Evolutionary conservation across 2,888 invertebrate genomes (phyloP).

Genomic region (Pegoplata infirma): DNA sequence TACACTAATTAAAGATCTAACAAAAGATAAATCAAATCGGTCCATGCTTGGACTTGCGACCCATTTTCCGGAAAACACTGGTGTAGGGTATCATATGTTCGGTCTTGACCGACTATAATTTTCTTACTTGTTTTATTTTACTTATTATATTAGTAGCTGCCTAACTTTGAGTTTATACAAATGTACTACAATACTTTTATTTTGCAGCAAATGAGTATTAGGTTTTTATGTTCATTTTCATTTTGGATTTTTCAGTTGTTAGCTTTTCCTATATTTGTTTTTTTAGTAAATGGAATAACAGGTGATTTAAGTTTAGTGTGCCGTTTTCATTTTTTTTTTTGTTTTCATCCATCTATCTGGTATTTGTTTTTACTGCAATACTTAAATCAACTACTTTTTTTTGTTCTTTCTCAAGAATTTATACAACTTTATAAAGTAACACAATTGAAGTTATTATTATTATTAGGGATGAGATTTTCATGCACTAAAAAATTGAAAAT

Average conservation of each 20-base stretch:
- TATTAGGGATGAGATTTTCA: too few relatives aligned
- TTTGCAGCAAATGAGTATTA: background rate
- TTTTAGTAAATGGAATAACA: constrained; percentile 51
- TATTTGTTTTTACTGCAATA: background rate
- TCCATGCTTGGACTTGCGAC: too few relatives aligned
- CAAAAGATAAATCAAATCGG: too few relatives aligned
- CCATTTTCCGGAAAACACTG: too few relatives aligned
- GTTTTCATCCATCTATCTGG: constrained; percentile 3
- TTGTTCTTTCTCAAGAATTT: constrained; percentile 24
- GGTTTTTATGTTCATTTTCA: constrained; percentile 13
- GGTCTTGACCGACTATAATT: too few relatives aligned
- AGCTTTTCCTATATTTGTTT: constrained; percentile 25
- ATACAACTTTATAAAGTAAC: constrained; percentile 25
- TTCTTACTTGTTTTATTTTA: too few relatives aligned
- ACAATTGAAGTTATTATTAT: constrained; percentile 14
- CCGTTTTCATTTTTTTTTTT: constrained; percentile 46
- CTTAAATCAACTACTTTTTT: constrained; percentile 19
- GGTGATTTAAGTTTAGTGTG: constrained; percentile 61
- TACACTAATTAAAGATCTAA: too few relatives aligned
- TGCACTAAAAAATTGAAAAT: too few relatives aligned
- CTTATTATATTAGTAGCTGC: constrained; percentile 17
- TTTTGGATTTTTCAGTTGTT: constrained; percentile 26
- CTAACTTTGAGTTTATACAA: constrained; percentile 36
- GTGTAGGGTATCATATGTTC: too few relatives aligned
- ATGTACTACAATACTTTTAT: constrained; percentile 1